Conservation (phyloP, 92 coral and sea anemone genomes). For the Palythoa grandis region DNA sequence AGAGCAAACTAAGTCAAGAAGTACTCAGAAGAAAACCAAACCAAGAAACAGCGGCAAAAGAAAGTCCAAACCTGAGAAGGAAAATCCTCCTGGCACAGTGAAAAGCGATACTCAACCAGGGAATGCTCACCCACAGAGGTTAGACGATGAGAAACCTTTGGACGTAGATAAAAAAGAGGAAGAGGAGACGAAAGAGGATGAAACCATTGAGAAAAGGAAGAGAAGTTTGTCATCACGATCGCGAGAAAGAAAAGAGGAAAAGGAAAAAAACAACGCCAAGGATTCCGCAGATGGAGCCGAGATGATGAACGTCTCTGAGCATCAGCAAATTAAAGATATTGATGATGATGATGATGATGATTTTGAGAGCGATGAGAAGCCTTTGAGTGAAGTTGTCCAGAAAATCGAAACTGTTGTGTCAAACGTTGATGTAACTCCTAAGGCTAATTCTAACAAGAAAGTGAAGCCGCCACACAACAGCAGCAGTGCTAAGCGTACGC, state of each 20-base stretch:
- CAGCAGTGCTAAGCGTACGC: not conserved
- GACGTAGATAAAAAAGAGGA: not conserved
- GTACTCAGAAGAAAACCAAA: not conserved
- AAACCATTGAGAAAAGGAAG: not conserved
- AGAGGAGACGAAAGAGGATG: not conserved
- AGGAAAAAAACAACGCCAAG: not conserved
- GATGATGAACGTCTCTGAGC: not conserved
- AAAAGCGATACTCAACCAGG: not conserved
- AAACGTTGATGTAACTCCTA: conserved; percentile 6
- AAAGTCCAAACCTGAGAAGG: not conserved
- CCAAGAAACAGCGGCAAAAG: not conserved
- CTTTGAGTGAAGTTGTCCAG: not conserved
- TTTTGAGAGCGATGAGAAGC: not conserved
- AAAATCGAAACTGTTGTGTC: not conserved
- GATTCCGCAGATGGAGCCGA: not conserved
- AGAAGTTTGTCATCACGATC: not conserved
- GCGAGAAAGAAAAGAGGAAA: not conserved
- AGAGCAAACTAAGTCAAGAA: not conserved
- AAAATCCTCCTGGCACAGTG: not conserved
- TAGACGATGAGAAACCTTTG: not conserved
- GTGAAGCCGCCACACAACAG: not conserved
- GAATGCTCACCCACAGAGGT: not conserved
- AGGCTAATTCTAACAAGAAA: not conserved
- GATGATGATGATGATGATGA: conserved; percentile 13
- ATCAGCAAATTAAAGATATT: not conserved